phyloP scores from a whole-genome alignment of 2,113 vertebrate genomes.

The Lophochroa leadbeateri region DNA sequence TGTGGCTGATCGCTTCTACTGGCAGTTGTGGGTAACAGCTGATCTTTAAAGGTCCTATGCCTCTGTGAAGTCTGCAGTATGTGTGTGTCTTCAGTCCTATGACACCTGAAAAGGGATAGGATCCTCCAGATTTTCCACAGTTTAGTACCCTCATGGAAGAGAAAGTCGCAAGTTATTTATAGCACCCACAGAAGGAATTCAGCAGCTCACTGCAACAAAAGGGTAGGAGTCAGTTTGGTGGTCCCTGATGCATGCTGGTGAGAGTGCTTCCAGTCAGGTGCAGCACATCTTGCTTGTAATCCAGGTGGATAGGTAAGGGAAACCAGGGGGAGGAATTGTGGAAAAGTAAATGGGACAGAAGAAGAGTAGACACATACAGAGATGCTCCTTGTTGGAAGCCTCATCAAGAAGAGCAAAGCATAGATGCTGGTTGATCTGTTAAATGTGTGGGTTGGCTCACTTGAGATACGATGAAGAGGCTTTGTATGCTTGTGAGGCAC shows the following conservation, averaged over 20 bases:
- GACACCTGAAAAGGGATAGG: neutral
- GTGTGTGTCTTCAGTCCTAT: neutral
- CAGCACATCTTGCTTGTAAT: neutral
- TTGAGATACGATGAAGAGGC: accelerated
- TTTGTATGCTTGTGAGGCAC: neutral
- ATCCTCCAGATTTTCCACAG: neutral
- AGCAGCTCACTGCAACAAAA: neutral
- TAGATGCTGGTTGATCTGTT: neutral
- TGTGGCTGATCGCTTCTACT: neutral
- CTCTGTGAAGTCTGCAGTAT: neutral
- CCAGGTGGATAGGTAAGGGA: neutral
- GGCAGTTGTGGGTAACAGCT: neutral
- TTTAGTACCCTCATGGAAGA: neutral
- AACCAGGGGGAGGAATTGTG: neutral
- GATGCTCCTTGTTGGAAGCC: neutral
- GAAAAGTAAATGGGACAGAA: neutral
- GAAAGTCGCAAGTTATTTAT: neutral
- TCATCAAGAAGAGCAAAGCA: neutral
- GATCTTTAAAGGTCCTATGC: neutral
- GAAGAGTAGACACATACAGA: neutral
- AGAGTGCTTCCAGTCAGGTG: neutral
- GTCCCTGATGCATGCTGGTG: accelerated
- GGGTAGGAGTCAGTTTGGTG: neutral
- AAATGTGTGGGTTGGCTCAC: neutral
- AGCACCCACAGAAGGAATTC: neutral